Evolutionary conservation across 2,797 vertebrate species (phyloP), one percentile per base, ranked within the genome.

Genomic region (Poeciliopsis gracilis): DNA sequence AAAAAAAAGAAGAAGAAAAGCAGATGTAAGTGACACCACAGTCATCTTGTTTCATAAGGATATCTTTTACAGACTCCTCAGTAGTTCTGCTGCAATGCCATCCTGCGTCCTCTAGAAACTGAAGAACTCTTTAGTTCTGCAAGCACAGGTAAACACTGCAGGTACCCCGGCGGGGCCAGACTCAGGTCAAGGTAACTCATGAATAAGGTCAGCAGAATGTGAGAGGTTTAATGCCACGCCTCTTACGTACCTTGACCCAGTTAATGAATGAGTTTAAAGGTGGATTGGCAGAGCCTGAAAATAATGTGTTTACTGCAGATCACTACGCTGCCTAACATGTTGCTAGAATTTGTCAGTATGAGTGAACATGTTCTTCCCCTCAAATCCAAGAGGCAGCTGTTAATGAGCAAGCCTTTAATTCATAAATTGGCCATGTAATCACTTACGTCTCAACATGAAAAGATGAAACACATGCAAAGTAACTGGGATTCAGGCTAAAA

Each of bases 11-110:
- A 79, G 72, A 84, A 90, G 77, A 89, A 83, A 73, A 30, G 55
- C 6, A 59, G n/a, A 79, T 88, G 88, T 91, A 93, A 91, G 77
- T n/a, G 83, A 94, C 85, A 93, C 92, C 85, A 0, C 55, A 1
- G 87, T 86, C 80, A 83, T 93, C 86, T 71, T 73, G 78, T 95
- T 94, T 90, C 93, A 83, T 72, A 2, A 55, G 67, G 84, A 87
- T 90, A 90, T 92, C 87, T 61, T 91, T 90, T 94, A 90, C 92
- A 86, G 82, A 80, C 79, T 84, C 57, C 74, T 83, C 57, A 1
- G 49, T 79, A 46, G 41, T 82, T 82, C 86, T 18, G 74, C 66
- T 86, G 90, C 87, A 91, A 91, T 45, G 78, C 18, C 91, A 90
- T 82, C 84, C 87, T 84, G 79, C 79, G 76, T 82, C 87, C 76